A percentile compares a stretch with the other conserved stretches of the same genome.
These are phyloP conservation scores for Lasiurus cinereus DNA, from an alignment of 2,113 vertebrate species.

Conservation along the genomic window DNA sequence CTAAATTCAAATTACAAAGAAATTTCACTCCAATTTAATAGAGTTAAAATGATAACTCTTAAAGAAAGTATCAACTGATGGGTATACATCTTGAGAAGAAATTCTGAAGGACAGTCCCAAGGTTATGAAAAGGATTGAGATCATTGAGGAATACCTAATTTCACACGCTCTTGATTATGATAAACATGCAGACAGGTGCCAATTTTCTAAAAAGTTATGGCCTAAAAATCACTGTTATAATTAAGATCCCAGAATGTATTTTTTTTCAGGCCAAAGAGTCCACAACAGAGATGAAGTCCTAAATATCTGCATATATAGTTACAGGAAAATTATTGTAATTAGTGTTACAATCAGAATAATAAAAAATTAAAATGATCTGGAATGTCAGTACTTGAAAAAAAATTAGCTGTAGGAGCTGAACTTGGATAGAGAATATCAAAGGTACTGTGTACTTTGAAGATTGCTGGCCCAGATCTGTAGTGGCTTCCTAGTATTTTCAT, in stretches of 20 bases:
- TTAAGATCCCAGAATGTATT: slow-evolving; percentile 20
- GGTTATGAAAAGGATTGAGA: slow-evolving; percentile 12
- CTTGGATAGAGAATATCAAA: not conserved
- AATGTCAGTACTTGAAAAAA: not conserved
- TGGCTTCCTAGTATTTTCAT: not conserved
- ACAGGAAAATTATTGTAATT: not conserved
- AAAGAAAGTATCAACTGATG: not conserved
- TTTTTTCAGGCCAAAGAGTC: slow-evolving; percentile 15
- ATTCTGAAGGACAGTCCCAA: not conserved
- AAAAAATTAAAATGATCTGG: slow-evolving; percentile 36
- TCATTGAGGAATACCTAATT: not conserved
- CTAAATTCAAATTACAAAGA: too few relatives aligned
- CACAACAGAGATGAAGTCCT: slow-evolving; percentile 9
- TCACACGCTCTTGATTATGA: not conserved
- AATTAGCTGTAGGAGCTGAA: not conserved
- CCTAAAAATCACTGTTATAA: slow-evolving; percentile 34
- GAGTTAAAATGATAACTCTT: not conserved
- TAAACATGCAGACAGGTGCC: not conserved
- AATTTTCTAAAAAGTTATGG: slow-evolving; percentile 29
- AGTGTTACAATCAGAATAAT: not conserved
- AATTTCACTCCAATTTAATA: too few relatives aligned
- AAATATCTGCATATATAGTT: not conserved
- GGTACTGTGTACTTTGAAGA: slow-evolving; percentile 29
- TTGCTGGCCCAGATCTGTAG: not conserved
- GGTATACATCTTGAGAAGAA: not conserved